Base-by-base conservation (phyloP, 1,140 invertebrate species). In the Nephila pilipes region DNA sequence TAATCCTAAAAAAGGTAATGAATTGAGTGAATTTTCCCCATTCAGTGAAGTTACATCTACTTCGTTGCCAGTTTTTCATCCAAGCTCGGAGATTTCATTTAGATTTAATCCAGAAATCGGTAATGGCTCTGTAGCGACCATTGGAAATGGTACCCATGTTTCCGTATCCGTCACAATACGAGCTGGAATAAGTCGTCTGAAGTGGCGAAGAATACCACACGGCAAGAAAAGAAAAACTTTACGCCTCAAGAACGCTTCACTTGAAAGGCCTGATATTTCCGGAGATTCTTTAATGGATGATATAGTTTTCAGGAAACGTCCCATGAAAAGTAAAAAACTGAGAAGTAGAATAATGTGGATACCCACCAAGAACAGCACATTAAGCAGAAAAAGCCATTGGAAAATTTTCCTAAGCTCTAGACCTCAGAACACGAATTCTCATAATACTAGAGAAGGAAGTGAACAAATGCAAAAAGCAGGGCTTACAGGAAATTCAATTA, bases 291-390 rank as follows among this genome's bases (percentile, higher is more conserved):
- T 16, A 2, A 90, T 79, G 69, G 88, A 90, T 90, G 25, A 46
- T 10, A 46, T 80, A 8, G 22, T 32, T 32, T 75, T 80, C 16
- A 58, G 46, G 12, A 93, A 80, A 87, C 69, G 83, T 20, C 58
- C 10, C 3, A 65, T 83, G 29, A 36, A n/a, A 12, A 69, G 46
- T n/a, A 46, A 46, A 4, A 90, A 79, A 25, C 32, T 85, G 1
- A 87, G 63, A 60, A 93, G 83, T 29, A 75, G 91, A 87, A 93
- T 93, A 16, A 87, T 93, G 83, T 93, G 91, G 91, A 58, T 93
- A 10, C 91, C 91, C 58, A 54, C 38, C 0, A 75, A 79, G n/a
- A 93, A 87, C 18, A 38, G 38, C 29, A 58, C 60, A 32, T 38
- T 80, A 16, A 83, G 79, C 12, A 32, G 54, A 3, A 75, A 58